Percentiles rank a stretch among this genome's conserved stretches.
phyloP scores from a whole-genome alignment of 2,888 invertebrate genomes.

The Cylindroiulus punctatus region DNA sequence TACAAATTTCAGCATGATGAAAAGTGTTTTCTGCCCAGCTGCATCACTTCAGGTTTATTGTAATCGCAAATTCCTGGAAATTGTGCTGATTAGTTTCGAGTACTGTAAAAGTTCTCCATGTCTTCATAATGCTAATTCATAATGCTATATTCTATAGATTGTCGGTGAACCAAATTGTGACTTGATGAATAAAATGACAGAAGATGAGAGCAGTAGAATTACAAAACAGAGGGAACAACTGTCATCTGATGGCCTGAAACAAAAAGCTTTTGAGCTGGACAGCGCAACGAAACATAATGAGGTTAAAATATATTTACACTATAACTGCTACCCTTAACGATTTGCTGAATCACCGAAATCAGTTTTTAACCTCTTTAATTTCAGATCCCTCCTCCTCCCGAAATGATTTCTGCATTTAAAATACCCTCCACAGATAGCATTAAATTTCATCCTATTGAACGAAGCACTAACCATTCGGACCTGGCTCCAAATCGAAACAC shows the following conservation, averaged over 20 bases:
- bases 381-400: constrained; percentile 76
- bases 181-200: constrained; percentile 75
- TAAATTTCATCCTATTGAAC: constrained; percentile 69
- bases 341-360: background rate
- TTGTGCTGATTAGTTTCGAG: no score
- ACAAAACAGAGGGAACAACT: constrained; percentile 74
- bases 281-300: constrained; percentile 81
- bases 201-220: constrained; percentile 78
- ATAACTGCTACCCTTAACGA: constrained; percentile 47
- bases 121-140: no score
- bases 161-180: constrained; percentile 73
- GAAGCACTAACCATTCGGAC: constrained; percentile 49
- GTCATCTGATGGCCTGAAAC: constrained; percentile 76
- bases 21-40: no score
- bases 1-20: no score
- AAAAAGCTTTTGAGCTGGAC: constrained; percentile 73
- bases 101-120: no score
- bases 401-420: constrained; percentile 77
- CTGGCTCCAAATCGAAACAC: constrained; percentile 58
- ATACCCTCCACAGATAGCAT: constrained; percentile 80
- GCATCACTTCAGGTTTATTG: no score
- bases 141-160: constrained; percentile 63
- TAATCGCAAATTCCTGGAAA: no score
- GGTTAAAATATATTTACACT: constrained; percentile 66
- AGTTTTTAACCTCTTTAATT: background rate